Evolutionary conservation across 2,888 invertebrate species (phyloP).

Genomic region (Quadroppia sp.): DNA sequence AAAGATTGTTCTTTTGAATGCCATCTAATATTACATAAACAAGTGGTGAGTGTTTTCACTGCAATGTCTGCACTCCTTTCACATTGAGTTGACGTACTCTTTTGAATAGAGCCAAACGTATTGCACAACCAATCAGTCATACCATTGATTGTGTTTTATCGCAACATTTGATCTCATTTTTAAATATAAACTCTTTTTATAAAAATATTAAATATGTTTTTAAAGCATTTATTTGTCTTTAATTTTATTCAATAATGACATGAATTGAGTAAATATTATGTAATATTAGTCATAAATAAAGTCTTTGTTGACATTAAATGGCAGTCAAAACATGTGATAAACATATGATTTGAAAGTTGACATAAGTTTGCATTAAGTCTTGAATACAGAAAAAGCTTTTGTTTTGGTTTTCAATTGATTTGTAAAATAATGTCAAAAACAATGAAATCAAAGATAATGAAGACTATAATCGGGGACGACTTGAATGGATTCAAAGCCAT

Average conservation of each 20-base stretch:
- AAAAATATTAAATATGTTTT: too few relatives aligned
- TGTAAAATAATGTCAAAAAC: not conserved
- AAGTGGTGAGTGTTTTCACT: too few relatives aligned
- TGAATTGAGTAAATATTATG: not conserved
- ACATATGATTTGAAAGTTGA: slow-evolving; percentile 6
- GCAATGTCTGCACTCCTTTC: too few relatives aligned
- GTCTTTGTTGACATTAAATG: not conserved
- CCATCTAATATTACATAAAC: too few relatives aligned
- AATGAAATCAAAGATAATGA: not conserved
- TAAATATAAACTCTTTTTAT: not conserved
- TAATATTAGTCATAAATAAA: not conserved
- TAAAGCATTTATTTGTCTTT: too few relatives aligned
- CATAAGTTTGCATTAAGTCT: not conserved
- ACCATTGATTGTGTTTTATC: not conserved
- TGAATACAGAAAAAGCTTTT: not conserved
- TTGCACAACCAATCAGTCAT: not conserved
- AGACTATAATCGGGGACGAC: not conserved
- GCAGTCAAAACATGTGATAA: slow-evolving; percentile 4
- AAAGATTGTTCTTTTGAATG: too few relatives aligned
- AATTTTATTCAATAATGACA: too few relatives aligned
- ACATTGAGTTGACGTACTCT: too few relatives aligned
- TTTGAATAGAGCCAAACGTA: too few relatives aligned
- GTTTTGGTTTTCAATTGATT: not conserved
- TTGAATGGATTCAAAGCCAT: not conserved
- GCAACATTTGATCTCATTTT: not conserved